A percentile compares a stretch with the other conserved stretches of the same genome.
Evolutionary conservation across 2,113 vertebrate species (phyloP).

Genomic region (Ceyx cyanopectus): DNA sequence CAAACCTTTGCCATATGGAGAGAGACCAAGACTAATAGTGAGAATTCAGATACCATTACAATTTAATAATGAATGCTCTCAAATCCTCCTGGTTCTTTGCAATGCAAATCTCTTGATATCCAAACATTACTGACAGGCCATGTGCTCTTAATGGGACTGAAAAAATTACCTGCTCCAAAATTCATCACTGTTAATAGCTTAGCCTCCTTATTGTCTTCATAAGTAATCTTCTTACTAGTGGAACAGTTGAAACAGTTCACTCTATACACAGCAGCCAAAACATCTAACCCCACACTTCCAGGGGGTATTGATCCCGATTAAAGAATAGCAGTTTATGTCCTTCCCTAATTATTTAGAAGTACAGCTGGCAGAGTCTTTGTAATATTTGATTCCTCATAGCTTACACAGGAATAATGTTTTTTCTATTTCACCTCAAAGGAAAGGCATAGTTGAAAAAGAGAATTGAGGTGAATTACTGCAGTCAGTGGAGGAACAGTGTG

Average conservation of each 20-base stretch:
- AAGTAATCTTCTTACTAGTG: background rate
- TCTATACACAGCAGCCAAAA: background rate
- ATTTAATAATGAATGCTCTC: background rate
- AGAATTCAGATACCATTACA: background rate
- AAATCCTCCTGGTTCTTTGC: background rate
- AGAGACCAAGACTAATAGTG: background rate
- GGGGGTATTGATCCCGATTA: background rate
- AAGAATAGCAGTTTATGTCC: background rate
- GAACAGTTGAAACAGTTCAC: background rate
- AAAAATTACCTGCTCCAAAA: slow-evolving; percentile 19
- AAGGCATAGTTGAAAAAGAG: background rate
- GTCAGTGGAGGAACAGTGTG: background rate
- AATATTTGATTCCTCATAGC: background rate
- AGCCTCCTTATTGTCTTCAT: background rate
- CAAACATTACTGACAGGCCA: background rate
- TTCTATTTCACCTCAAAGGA: background rate
- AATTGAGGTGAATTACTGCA: slow-evolving; percentile 1
- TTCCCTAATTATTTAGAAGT: background rate
- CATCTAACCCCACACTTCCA: background rate
- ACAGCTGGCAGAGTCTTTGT: background rate
- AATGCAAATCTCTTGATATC: background rate
- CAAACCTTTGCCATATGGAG: background rate
- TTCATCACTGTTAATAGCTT: background rate
- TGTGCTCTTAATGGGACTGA: background rate
- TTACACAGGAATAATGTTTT: background rate